Conservation (phyloP, 2,888 invertebrate species). For the Nebria brevicollis region DNA sequence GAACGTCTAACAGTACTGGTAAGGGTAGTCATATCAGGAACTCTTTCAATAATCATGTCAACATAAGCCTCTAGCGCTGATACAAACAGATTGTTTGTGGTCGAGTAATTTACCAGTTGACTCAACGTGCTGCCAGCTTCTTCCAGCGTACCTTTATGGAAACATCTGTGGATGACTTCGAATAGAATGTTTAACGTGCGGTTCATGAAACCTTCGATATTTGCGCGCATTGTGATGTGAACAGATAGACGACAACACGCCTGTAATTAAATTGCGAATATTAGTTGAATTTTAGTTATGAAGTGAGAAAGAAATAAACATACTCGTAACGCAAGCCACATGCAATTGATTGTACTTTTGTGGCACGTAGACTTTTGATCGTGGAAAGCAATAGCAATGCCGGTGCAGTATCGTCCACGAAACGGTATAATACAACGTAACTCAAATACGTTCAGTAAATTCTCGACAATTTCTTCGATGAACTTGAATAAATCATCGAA, state of each 20-base stretch:
- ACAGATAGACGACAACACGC: slow-evolving; percentile 18
- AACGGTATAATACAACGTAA: slow-evolving; percentile 7
- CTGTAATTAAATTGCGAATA: slow-evolving; percentile 3
- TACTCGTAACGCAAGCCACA: slow-evolving; percentile 36
- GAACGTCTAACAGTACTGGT: slow-evolving; percentile 26
- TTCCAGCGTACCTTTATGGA: slow-evolving; percentile 39
- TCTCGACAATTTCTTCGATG: slow-evolving; percentile 18
- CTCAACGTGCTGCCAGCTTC: slow-evolving; percentile 13
- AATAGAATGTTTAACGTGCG: slow-evolving; percentile 11
- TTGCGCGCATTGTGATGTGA: background rate
- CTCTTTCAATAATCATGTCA: no score
- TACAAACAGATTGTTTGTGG: background rate
- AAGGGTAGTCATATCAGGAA: no score
- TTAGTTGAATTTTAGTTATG: background rate
- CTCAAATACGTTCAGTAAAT: slow-evolving; percentile 25
- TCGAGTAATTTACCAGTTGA: background rate
- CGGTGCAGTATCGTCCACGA: slow-evolving; percentile 2
- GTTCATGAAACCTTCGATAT: background rate
- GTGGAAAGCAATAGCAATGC: slow-evolving; percentile 20
- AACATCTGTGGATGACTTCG: slow-evolving; percentile 10
- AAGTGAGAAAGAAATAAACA: background rate
- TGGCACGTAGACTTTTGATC: background rate
- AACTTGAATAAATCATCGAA: slow-evolving; percentile 13
- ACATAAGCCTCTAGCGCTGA: background rate
- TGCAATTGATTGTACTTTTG: slow-evolving; percentile 23